Evolutionary conservation across 2,113 vertebrate genomes (phyloP).

Genomic region (Sminthopsis crassicaudata): DNA sequence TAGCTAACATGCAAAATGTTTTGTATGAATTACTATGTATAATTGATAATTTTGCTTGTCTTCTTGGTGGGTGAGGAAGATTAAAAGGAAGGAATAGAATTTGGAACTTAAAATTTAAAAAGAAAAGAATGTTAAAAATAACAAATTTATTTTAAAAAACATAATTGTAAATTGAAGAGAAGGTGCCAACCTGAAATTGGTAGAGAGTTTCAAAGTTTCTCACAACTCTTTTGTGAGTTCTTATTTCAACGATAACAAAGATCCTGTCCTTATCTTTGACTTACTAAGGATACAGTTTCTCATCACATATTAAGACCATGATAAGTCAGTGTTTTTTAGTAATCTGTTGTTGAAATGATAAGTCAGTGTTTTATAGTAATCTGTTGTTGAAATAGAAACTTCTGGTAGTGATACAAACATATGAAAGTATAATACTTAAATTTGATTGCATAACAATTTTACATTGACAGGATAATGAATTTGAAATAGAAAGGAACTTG

Average conservation of each 20-base stretch:
- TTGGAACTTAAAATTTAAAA: background rate
- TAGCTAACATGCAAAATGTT: background rate
- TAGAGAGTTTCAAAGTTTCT: background rate
- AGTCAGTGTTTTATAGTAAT: background rate
- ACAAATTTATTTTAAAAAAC: background rate
- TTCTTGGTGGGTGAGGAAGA: background rate
- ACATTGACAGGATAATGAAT: background rate
- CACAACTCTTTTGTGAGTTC: background rate
- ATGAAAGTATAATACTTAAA: background rate
- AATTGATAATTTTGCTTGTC: background rate
- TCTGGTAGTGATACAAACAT: background rate
- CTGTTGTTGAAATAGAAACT: background rate
- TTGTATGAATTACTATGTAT: background rate
- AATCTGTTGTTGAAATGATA: background rate
- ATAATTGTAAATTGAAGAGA: background rate
- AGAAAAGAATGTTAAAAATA: background rate
- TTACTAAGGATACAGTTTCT: background rate
- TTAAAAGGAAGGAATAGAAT: background rate
- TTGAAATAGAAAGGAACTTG: background rate
- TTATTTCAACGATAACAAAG: background rate
- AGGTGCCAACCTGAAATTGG: background rate
- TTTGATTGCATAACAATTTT: background rate
- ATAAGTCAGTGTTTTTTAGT: background rate
- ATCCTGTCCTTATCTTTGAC: background rate
- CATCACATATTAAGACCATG: background rate